Evolutionary conservation across 2,113 vertebrate species (phyloP), one percentile per base, ranked within the genome.

Genomic region (Campylomormyrus numenius): DNA sequence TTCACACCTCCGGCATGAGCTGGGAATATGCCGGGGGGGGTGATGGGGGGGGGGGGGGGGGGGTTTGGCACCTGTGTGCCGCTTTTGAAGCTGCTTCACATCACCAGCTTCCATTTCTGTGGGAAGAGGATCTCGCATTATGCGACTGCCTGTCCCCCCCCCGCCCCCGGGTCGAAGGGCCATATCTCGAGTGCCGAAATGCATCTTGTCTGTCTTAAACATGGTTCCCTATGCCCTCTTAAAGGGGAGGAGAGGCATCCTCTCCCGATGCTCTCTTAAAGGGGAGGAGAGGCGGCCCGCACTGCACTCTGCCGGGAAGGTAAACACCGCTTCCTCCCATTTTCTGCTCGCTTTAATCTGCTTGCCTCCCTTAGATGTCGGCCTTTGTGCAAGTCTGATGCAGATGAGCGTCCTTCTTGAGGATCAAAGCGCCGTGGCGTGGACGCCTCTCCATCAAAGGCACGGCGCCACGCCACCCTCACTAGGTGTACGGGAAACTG

Each of bases 301-400:
- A 46, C 21, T 13, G 42, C 45, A 5, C 19, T 49, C 27, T n/a
- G 19, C 24, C 9, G 27, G 50, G 27, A n/a, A 87, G 2, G 5
- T 87, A 80, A 80, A 80, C 35, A 19, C 35, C 13, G 35, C 39
- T 80, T 42, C 35, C 74, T 80, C 74, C 35, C 50, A 39, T 48
- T n/a, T 24, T n/a, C 11, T 6, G 3, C 83, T 89, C 87, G 86
- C 91, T 92, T 91, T 93, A 94, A 93, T 93, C 93, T 93, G 93
- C 94, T 91, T 89, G 80, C 70, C 91, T 92, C 70, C 85, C 90
- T 94, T 92, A 92, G 92, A 94, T 94, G 89, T 88, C 89, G 89
- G 89, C 88, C 88, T 92, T 91, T 92, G 89, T 92, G 87, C 88
- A 89, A 91, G 88, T 90, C 62, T 83, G 91, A 92, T 91, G 89